Evolutionary conservation across 2,888 invertebrate genomes (phyloP), one percentile per base, ranked within the genome.

Genomic region (Plebejus melissa): DNA sequence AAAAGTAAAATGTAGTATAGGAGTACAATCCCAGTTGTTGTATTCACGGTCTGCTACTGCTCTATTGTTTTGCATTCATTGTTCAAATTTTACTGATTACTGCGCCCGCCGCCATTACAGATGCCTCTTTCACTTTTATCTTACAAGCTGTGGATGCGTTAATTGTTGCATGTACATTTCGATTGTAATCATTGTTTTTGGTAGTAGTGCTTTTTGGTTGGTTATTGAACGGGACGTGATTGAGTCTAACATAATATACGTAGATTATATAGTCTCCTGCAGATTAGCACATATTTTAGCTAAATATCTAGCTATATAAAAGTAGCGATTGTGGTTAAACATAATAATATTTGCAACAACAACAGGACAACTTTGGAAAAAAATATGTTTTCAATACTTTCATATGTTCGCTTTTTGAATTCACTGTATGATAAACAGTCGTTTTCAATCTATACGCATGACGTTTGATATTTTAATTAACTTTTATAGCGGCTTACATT

Each of bases 21-120:
- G 78, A 77, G 74, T 77, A 79, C 75, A 74, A 69, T 58, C 77
- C 74, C 74, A 75, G 70, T 70, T 32, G 16, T 38, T 28, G 11
- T 84, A 36, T 65, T 84, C 80, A 84, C 84, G 83, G 85, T 86
- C 86, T 86, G 82, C 80, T 80, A 78, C 77, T 78, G 81, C 76
- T 82, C 81, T 82, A 82, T 84, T 83, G 83, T 82, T 80, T 80
- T 81, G 79, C 81, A 79, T 77, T 80, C 82, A 83, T 85, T 84
- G 85, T 85, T 79, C 78, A 75, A 75, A 78, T 79, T 81, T 77
- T 78, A 78, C 79, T 81, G 82, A 82, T 82, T 83, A 78, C 81
- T 77, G 75, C 76, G 46, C 46, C 72, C 72, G 72, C 77, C 77
- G 72, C 50, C 36, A 72, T 72, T 32, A 54, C 65, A 65, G 65